Percentiles rank a stretch among this genome's conserved stretches.
Conservation (phyloP, 2,797 vertebrate genomes). For the Myripristis murdjan region DNA sequence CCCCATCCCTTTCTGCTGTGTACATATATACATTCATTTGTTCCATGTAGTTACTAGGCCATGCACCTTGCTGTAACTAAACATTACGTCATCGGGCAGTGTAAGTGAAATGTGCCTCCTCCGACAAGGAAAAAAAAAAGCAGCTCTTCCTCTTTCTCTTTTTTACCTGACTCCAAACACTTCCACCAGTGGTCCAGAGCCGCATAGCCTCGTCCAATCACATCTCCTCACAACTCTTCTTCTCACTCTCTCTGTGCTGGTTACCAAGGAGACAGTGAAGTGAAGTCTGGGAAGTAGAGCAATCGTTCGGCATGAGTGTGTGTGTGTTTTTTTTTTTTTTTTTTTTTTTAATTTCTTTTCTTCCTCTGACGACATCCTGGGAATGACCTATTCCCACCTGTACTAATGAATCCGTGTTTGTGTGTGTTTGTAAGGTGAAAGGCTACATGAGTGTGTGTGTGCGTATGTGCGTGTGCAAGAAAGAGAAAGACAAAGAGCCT, state of each 20-base stretch:
- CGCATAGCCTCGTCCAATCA: constrained; percentile 76
- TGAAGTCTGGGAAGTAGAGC: constrained; percentile 79
- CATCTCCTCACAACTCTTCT: constrained; percentile 74
- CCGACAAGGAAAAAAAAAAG: constrained; percentile 48
- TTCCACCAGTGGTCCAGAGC: constrained; percentile 79
- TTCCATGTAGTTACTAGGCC: too few relatives aligned
- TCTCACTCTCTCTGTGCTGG: constrained; percentile 73
- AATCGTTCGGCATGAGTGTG: constrained; percentile 65
- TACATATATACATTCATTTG: too few relatives aligned
- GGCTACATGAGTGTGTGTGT: background rate
- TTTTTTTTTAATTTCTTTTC: constrained; percentile 36
- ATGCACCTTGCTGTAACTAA: background rate
- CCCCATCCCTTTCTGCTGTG: too few relatives aligned
- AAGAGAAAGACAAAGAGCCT: background rate
- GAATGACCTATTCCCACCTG: constrained; percentile 32
- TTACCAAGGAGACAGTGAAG: constrained; percentile 84
- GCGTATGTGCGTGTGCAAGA: background rate
- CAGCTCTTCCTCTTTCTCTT: constrained; percentile 38
- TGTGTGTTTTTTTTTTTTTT: too few relatives aligned
- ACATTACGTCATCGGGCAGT: constrained; percentile 39
- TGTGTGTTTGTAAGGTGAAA: constrained; percentile 7
- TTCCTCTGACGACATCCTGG: constrained; percentile 30
- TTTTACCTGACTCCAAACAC: constrained; percentile 74
- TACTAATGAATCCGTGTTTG: constrained; percentile 16
- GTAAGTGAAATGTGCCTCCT: constrained; percentile 26